Conservation (phyloP, 2,113 vertebrate species). For the Prolemur simus region DNA sequence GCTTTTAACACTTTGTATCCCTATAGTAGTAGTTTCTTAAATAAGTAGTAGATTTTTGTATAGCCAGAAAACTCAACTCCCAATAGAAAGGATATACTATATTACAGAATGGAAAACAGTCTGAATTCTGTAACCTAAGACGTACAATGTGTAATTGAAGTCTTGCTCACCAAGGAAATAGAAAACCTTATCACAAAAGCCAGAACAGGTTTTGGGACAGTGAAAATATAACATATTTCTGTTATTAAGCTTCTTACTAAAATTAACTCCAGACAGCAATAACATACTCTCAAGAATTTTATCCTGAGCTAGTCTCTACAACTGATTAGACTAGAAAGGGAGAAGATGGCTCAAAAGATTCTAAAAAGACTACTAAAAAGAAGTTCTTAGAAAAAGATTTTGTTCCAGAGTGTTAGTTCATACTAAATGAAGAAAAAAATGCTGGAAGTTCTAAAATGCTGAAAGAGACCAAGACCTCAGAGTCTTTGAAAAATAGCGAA, state of each 20-base stretch:
- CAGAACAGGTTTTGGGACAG: neutral
- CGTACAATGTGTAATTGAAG: neutral
- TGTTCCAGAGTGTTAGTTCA: neutral
- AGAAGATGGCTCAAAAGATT: neutral
- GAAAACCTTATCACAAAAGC: conserved; percentile 15
- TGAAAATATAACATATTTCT: neutral
- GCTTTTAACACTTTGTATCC: neutral
- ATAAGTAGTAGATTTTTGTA: neutral
- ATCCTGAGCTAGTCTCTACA: neutral
- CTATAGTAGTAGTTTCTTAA: neutral
- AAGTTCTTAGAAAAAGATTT: neutral
- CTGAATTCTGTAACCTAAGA: neutral
- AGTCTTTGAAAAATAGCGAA: neutral
- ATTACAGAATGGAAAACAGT: neutral
- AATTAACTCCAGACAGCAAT: neutral
- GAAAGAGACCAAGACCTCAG: neutral
- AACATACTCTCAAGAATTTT: neutral
- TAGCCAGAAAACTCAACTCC: neutral
- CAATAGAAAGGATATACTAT: neutral
- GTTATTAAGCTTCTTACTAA: conserved; percentile 4
- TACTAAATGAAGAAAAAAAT: neutral
- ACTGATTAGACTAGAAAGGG: neutral
- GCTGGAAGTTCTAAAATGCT: neutral
- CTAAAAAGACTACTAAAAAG: neutral
- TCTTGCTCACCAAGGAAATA: neutral